Evolutionary conservation across 1,140 invertebrate species (phyloP).

Genomic region (Belonocnema kinseyi): DNA sequence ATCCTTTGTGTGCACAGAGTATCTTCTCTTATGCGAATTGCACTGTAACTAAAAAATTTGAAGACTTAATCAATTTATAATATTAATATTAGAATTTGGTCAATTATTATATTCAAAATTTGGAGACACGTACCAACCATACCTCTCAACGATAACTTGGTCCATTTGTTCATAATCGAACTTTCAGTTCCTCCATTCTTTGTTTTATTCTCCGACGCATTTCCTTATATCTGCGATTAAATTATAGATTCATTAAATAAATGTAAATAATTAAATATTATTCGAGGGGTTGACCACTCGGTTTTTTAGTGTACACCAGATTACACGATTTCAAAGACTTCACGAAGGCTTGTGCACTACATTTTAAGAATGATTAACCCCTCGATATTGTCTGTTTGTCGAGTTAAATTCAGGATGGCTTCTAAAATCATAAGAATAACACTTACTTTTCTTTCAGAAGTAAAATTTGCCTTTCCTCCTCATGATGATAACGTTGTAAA

Average conservation of each 20-base stretch:
- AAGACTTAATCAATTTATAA: not conserved
- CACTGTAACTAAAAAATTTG: not conserved
- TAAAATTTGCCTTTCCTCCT: constrained; percentile 84
- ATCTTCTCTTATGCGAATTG: not conserved
- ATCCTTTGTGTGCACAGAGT: not conserved
- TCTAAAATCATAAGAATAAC: constrained; percentile 38
- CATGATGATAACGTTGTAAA: constrained; percentile 85
- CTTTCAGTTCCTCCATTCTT: constrained; percentile 84
- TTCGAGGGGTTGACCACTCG: no score
- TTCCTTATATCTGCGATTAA: constrained; percentile 79
- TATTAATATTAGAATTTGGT: not conserved
- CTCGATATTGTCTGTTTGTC: not conserved
- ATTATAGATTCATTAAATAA: constrained; percentile 37
- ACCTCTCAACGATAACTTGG: not conserved
- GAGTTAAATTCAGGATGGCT: not conserved
- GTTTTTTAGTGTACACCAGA: no score
- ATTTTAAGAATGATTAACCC: no score
- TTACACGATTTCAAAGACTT: no score
- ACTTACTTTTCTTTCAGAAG: constrained; percentile 84
- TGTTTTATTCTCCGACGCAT: constrained; percentile 81
- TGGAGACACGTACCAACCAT: not conserved
- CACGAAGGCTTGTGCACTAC: no score
- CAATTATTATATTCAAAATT: not conserved
- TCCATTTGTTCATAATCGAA: constrained; percentile 75
- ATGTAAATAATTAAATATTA: constrained; percentile 11